Percentiles rank a stretch among this genome's conserved stretches.
Conservation (phyloP, 2,888 invertebrate species). For the Sacculina carcini region DNA sequence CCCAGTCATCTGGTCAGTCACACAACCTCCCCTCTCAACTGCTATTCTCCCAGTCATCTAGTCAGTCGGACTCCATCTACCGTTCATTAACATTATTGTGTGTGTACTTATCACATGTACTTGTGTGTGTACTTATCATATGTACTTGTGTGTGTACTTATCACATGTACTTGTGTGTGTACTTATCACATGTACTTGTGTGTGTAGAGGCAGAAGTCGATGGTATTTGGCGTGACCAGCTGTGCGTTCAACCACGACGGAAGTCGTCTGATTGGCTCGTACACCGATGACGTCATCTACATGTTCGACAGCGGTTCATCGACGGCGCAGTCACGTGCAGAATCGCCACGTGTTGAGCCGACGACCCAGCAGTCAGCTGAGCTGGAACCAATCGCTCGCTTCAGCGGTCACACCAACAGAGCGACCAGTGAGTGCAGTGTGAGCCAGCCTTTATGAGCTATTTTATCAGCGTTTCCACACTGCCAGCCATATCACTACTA, state of each 20-base stretch:
- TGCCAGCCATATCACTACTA: too few relatives aligned
- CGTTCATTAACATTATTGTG: neutral
- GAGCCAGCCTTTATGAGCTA: neutral
- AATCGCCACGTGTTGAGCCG: too few relatives aligned
- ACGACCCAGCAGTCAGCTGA: constrained; percentile 25
- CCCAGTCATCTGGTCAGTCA: too few relatives aligned
- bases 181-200: neutral
- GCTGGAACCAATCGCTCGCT: constrained; percentile 21
- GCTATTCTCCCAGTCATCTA: constrained; percentile 34
- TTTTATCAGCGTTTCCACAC: neutral
- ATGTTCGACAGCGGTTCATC: constrained; percentile 62
- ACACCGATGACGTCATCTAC: constrained; percentile 78
- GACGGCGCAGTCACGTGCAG: too few relatives aligned
- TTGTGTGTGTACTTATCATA: neutral
- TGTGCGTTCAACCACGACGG: constrained; percentile 77
- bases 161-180: neutral
- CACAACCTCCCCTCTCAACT: constrained; percentile 25
- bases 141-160: neutral
- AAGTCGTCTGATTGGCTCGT: constrained; percentile 67
- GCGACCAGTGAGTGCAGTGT: constrained; percentile 23
- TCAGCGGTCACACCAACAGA: constrained; percentile 32
- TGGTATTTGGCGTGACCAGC: constrained; percentile 44
- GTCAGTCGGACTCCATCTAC: constrained; percentile 17
- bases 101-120: neutral
- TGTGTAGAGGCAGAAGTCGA: neutral